phyloP scores from a whole-genome alignment of 2,797 vertebrate genomes.

The Rhinoraja longicauda region DNA sequence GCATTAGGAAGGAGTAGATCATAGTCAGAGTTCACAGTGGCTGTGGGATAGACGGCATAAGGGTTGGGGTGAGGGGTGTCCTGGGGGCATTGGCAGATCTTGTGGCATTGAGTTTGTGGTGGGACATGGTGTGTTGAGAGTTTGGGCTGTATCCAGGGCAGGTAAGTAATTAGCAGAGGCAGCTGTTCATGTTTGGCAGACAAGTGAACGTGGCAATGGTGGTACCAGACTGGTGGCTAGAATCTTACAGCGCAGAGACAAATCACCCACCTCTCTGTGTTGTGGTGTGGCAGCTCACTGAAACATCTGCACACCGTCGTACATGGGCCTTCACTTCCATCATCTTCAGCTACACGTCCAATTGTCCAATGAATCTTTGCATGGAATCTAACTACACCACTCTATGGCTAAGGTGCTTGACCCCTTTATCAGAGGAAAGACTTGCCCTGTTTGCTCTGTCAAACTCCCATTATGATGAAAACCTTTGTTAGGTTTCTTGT shows the following conservation, averaged over 20 bases:
- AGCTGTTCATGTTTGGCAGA: neutral
- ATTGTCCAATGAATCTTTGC: too few relatives aligned
- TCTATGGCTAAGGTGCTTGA: too few relatives aligned
- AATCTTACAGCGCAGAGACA: neutral
- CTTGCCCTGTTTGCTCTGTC: too few relatives aligned
- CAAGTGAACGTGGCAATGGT: neutral
- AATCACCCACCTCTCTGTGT: neutral
- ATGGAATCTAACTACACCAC: too few relatives aligned
- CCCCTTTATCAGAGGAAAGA: too few relatives aligned
- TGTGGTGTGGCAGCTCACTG: neutral
- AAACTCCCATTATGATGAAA: too few relatives aligned
- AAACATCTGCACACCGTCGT: neutral
- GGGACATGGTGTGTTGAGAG: neutral
- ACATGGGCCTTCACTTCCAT: neutral
- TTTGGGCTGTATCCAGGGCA: neutral
- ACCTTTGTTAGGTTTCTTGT: too few relatives aligned
- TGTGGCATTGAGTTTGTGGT: neutral
- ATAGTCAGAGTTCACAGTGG: neutral
- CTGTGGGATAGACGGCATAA: neutral
- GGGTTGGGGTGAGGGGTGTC: neutral
- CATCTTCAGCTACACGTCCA: too few relatives aligned
- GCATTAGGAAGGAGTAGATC: neutral
- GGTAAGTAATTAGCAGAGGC: neutral
- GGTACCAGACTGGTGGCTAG: too few relatives aligned
- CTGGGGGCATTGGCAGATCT: neutral